A percentile compares a stretch with the other conserved stretches of the same genome.
phyloP scores from a whole-genome alignment of 2,113 vertebrate species.

The Tragelaphus scriptus region DNA sequence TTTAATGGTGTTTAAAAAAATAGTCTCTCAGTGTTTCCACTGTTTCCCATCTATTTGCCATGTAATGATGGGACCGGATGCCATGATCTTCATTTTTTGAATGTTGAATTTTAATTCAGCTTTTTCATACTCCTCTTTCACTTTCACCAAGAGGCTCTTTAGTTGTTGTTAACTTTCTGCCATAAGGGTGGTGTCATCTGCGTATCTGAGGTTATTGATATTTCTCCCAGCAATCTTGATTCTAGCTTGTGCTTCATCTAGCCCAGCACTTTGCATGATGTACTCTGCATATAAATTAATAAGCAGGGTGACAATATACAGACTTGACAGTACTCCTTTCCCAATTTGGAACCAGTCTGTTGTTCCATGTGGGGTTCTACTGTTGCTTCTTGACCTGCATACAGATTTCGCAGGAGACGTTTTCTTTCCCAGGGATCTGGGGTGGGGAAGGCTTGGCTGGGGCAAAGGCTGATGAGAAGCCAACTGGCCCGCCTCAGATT shows the following conservation, averaged over 20 bases:
- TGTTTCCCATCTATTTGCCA: background rate
- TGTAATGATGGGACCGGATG: background rate
- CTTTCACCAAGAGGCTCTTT: background rate
- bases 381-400: background rate
- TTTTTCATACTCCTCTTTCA: background rate
- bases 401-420: background rate
- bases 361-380: background rate
- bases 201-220: background rate
- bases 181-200: background rate
- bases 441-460: constrained; percentile 41
- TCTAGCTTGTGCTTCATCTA: background rate
- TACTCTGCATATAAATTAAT: background rate
- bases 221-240: background rate
- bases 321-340: background rate
- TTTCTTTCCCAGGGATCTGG: constrained; percentile 73
- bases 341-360: background rate
- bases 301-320: background rate
- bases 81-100: background rate
- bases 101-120: background rate
- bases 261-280: background rate
- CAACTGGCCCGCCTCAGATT: background rate
- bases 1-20: too few species aligned
- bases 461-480: constrained; percentile 35
- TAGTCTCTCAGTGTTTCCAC: background rate
- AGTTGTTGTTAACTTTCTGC: background rate